Evolutionary conservation across 2,797 vertebrate species (phyloP).

Genomic region (Siniperca undulata): DNA sequence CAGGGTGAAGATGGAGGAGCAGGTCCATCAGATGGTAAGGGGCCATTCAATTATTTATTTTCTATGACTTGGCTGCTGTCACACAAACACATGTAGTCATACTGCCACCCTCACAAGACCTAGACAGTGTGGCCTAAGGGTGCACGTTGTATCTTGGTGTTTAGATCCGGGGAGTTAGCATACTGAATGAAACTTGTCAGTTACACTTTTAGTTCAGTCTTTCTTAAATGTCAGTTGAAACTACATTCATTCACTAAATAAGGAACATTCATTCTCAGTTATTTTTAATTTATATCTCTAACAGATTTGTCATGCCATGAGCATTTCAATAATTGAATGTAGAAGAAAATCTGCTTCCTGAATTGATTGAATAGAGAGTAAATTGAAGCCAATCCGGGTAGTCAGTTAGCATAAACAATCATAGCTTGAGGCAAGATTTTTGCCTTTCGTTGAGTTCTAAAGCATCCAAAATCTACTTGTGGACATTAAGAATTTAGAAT

Average conservation of each 20-base stretch:
- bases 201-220: conserved; percentile 3
- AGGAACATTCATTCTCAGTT: not conserved
- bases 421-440: conserved; percentile 1
- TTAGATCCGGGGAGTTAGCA: not conserved
- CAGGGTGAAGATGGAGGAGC: conserved; percentile 80
- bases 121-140: not conserved
- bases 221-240: not conserved
- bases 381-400: conserved; percentile 1
- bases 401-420: conserved; percentile 12
- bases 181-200: conserved; percentile 12
- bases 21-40: conserved; percentile 76
- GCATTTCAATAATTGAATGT: conserved; percentile 24
- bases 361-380: conserved; percentile 7
- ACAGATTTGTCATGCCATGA: conserved; percentile 10
- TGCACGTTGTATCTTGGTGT: not conserved
- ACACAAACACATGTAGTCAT: not conserved
- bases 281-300: conserved; percentile 29
- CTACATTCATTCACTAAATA: conserved; percentile 16
- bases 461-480: not conserved
- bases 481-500: not conserved
- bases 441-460: conserved; percentile 6
- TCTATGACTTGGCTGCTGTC: conserved; percentile 6
- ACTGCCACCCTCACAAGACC: not conserved
- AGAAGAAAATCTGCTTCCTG: conserved; percentile 5
- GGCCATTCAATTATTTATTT: not conserved